These are phyloP conservation scores for Tanytarsus gracilentus DNA, from an alignment of 2,888 invertebrate genomes.

Conservation along the genomic window DNA sequence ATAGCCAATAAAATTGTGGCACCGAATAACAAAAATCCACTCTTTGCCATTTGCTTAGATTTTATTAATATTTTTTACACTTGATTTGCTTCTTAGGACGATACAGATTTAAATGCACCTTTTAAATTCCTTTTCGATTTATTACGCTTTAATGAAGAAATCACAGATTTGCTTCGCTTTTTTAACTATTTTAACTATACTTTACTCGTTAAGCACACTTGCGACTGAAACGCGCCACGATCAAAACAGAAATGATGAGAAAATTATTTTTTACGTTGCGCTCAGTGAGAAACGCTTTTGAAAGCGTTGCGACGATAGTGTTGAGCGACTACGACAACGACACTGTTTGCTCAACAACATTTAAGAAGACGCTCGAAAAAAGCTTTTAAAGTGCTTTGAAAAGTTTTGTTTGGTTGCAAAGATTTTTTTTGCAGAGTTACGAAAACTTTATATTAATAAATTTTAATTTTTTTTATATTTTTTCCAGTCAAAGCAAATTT, in stretches of 20 bases:
- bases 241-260: constrained; percentile 20
- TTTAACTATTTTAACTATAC: not conserved
- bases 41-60: constrained; percentile 30
- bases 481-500: no score
- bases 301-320: no score
- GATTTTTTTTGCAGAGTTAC: no score
- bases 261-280: constrained; percentile 4
- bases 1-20: constrained; percentile 27
- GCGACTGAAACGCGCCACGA: constrained; percentile 19
- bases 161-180: not conserved
- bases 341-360: no score
- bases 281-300: no score
- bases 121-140: not conserved
- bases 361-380: no score
- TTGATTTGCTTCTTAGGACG: not conserved
- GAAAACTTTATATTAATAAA: no score
- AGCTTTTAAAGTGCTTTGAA: no score
- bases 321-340: no score
- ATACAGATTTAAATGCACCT: not conserved
- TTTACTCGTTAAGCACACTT: not conserved
- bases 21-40: constrained; percentile 30
- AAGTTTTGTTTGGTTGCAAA: no score
- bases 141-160: no score
- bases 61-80: constrained; percentile 2
- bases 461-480: no score